Base-by-base conservation (phyloP, 37 sponge, comb jelly and placozoan species). In the Chondrilla cf. caribensis region DNA sequence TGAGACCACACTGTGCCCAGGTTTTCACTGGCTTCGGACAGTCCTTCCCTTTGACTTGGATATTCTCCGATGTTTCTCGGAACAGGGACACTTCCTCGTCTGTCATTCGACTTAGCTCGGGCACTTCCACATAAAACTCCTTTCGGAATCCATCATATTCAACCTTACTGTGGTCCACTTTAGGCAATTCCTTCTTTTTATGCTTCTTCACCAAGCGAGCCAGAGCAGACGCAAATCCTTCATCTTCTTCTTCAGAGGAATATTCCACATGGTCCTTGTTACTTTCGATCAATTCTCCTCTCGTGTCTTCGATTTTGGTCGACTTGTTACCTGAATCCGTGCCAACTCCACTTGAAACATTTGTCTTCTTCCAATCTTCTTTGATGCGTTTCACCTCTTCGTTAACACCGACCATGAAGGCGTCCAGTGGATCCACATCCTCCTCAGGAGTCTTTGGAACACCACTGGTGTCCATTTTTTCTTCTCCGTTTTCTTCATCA, bases 61-160 rank as follows among this genome's bases (percentile, higher is more conserved):
- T 84, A 54, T 88, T 90, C 77, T 94, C 99, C 65, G 94, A 66
- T 33, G 87, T 81, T 14, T 82, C 83, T 2, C 93, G 83, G 31
- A 88, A 77, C 31, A 82, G 83, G 6, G 60, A 71, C 47, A 96
- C 95, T 58, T 99, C 97, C 54, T 87, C 90, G n/a, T 83, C 81
- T 33, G 89, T 94, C 94, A 99, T 96, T 60, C 78, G 83, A 18
- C 95, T 90, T 21, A 99, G 83, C 62, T 96, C 99, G 24, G 99
- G 99, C 21, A 99, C 99, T 70, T 99, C 99, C 0, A 90, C 89
- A 62, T 99, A 99, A 79, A 99, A 96, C 43, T 89, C 70, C 85
- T 94, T 99, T 25, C 97, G 38, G 79, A 96, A 99, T 19, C 77
- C 82, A 25, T 60, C 68, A 55, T 99, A 99, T 47, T 91, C 84